Evolutionary conservation across 2,888 invertebrate genomes (phyloP).

Genomic region (Nomada fabriciana): DNA sequence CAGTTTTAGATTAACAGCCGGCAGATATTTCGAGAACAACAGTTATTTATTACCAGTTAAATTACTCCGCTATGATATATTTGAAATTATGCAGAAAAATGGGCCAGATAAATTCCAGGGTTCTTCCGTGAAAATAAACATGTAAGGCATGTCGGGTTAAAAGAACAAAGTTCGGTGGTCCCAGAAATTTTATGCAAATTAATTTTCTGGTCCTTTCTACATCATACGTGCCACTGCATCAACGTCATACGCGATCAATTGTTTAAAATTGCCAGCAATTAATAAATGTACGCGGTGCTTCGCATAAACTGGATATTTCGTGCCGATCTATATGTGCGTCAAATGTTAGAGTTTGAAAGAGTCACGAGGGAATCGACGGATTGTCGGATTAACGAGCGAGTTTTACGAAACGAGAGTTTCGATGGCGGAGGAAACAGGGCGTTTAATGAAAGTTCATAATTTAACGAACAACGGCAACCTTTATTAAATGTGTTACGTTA

Average conservation of each 20-base stretch:
- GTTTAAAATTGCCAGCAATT: background rate
- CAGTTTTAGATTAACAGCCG: too few species aligned
- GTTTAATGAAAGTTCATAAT: background rate
- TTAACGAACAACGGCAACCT: background rate
- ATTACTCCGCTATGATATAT: too few species aligned
- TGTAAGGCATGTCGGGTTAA: too few species aligned
- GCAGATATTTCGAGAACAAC: too few species aligned
- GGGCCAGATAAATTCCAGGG: too few species aligned
- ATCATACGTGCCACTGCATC: too few species aligned
- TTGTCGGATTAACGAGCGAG: constrained; percentile 4
- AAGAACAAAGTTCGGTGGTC: too few species aligned
- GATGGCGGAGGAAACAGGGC: background rate
- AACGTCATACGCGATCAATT: background rate
- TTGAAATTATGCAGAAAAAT: too few species aligned
- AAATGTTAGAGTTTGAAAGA: background rate
- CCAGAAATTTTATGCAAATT: too few species aligned
- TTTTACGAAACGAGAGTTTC: background rate
- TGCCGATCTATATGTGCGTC: background rate
- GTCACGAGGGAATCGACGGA: background rate
- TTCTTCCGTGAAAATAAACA: too few species aligned
- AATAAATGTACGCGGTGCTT: background rate
- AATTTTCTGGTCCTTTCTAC: too few species aligned
- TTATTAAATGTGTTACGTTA: background rate
- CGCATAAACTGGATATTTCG: background rate
- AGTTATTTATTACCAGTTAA: too few species aligned